Conservation (phyloP, 2,888 invertebrate genomes). For the Lissonota sp. region DNA sequence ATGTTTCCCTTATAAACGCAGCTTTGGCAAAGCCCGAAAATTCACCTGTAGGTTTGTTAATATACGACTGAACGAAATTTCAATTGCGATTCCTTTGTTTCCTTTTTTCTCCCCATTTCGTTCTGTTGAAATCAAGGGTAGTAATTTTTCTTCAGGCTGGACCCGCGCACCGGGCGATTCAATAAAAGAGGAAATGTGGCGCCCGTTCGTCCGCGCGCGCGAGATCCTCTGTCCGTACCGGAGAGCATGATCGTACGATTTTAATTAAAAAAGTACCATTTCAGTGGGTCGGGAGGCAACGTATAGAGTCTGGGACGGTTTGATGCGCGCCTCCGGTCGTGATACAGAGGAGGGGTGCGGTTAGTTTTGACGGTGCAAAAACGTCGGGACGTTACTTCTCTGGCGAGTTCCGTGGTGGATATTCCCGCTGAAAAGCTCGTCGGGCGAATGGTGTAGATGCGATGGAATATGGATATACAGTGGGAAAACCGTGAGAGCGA, state of each 20-base stretch:
- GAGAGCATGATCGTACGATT: conserved; percentile 69
- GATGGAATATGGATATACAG: conserved; percentile 84
- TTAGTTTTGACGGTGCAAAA: conserved; percentile 17
- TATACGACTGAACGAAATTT: background rate
- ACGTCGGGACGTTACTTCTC: conserved; percentile 52
- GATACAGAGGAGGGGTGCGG: conserved; percentile 47
- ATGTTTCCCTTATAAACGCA: too few relatives aligned
- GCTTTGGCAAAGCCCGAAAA: too few relatives aligned
- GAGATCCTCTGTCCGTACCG: conserved; percentile 29
- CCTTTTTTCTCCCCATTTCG: conserved; percentile 19
- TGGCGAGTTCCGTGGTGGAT: conserved; percentile 40
- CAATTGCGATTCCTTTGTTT: background rate
- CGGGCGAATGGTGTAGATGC: conserved; percentile 63
- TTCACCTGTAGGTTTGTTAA: too few relatives aligned
- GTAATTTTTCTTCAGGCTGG: conserved; percentile 48
- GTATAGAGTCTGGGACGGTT: conserved; percentile 1
- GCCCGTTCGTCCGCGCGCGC: conserved; percentile 39
- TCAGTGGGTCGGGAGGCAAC: conserved; percentile 23
- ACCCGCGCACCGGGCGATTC: conserved; percentile 62
- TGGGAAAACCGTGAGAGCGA: conserved; percentile 24
- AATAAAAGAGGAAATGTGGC: conserved; percentile 69
- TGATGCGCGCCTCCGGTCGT: conserved; percentile 47
- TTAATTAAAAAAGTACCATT: conserved; percentile 74
- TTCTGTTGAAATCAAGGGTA: conserved; percentile 12
- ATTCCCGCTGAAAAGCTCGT: conserved; percentile 53